Percentiles rank a stretch among this genome's conserved stretches.
Conservation (phyloP, 2,797 vertebrate genomes). For the Notoglanidium macrostoma region DNA sequence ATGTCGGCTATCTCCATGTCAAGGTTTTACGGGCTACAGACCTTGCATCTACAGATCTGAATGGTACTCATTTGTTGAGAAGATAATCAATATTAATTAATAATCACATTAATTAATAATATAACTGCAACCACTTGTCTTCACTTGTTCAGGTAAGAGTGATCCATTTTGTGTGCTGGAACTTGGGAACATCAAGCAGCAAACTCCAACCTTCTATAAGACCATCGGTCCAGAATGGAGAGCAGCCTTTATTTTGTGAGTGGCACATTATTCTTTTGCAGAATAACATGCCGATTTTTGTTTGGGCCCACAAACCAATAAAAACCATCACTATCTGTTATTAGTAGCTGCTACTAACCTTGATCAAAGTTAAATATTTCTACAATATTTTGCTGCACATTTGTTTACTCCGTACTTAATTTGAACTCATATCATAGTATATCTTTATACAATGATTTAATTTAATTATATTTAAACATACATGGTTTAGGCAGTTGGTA, state of each 20-base stretch:
- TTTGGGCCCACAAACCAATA: background rate
- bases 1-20: slow-evolving; percentile 92
- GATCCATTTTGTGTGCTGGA: slow-evolving; percentile 91
- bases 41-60: slow-evolving; percentile 87
- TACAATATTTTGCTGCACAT: background rate
- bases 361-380: background rate
- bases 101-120: background rate
- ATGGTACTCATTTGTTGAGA: slow-evolving; percentile 76
- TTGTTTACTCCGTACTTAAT: background rate
- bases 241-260: slow-evolving; percentile 93
- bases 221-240: slow-evolving; percentile 95
- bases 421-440: too few species aligned
- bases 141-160: slow-evolving; percentile 82
- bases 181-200: slow-evolving; percentile 89
- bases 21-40: slow-evolving; percentile 91
- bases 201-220: slow-evolving; percentile 90
- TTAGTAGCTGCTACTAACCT: background rate
- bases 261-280: slow-evolving; percentile 27
- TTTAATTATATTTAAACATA: background rate
- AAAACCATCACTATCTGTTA: background rate
- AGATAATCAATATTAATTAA: background rate
- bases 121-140: background rate
- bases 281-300: background rate
- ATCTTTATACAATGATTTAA: background rate
- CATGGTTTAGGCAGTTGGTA: background rate